Evolutionary conservation across 2,113 vertebrate species (phyloP).

Genomic region (Rana temporaria): DNA sequence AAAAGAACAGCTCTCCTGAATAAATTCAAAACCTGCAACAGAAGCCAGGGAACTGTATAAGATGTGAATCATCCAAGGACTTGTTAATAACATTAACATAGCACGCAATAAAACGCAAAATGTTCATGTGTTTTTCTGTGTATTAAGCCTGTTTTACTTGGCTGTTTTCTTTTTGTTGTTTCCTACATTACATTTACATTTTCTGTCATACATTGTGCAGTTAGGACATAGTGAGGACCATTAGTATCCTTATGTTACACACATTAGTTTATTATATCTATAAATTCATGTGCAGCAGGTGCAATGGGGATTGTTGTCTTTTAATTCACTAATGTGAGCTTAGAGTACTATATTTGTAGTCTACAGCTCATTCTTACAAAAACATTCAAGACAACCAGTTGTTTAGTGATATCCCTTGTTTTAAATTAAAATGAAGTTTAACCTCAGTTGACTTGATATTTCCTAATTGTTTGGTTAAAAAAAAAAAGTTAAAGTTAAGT

Average conservation of each 20-base stretch:
- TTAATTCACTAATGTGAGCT: conserved; percentile 26
- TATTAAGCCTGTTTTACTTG: conserved; percentile 19
- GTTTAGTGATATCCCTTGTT: background rate
- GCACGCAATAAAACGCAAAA: background rate
- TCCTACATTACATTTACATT: conserved; percentile 15
- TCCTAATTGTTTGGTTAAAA: background rate
- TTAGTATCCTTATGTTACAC: background rate
- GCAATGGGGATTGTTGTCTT: conserved; percentile 11
- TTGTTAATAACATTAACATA: conserved; percentile 20
- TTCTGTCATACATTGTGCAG: conserved; percentile 9
- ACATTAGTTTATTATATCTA: conserved; percentile 42
- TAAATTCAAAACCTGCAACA: conserved; percentile 10
- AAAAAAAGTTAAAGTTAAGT: too few species aligned
- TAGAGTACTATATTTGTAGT: background rate
- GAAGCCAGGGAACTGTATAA: background rate
- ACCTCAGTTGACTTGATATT: background rate
- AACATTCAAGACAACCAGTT: background rate
- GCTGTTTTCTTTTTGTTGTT: background rate
- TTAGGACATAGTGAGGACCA: background rate
- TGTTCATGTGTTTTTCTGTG: conserved; percentile 3
- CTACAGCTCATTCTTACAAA: background rate
- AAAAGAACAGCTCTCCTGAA: conserved; percentile 4
- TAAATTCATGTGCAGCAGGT: conserved; percentile 40
- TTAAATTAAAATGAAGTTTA: background rate
- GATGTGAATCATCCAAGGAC: conserved; percentile 23